Evolutionary conservation across 2,888 invertebrate species (phyloP), one percentile per base, ranked within the genome.

Genomic region (Brachyopa scutellaris): DNA sequence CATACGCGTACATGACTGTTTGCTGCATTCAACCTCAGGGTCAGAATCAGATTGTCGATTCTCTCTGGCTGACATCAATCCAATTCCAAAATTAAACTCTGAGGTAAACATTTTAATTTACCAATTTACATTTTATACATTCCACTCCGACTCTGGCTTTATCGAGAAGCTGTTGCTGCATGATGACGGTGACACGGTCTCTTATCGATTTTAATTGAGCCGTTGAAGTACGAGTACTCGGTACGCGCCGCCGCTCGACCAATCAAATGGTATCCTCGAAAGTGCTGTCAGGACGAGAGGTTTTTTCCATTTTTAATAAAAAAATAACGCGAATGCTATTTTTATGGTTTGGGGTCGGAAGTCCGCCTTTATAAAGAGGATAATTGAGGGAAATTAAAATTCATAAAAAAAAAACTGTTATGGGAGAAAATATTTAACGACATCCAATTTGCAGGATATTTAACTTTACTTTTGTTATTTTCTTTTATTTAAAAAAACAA

Each of bases 91-190:
- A 77, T 70, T 77, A 70, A 77, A 77, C 40, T 64, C 9, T n/a
- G 49, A 62, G 55, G 64, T 72, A 64, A 73, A 73, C 57, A 64
- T 72, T 78, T 78, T 64, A 78, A 73, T 78, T 78, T 72, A 73
- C 62, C 62, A 78, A 78, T 78, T 64, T 45, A 51, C 57, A 66
- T 49, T n/a, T n/a, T n/a, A n/a, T n/a, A n/a, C 26, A 26, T 26
- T 26, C 26, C 3, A 26, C 26, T 26, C 4, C 6, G 26, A 26
- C 4, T 3, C 26, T 3, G 26, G 6, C 3, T 5, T 6, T 5
- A 5, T 26, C 26, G 26, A 11, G 5, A 1, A 6, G 36, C 1
- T 11, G 11, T 11, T 9, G 49, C n/a, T 36, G 17, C 11, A 19
- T 7, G 23, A 21, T 7, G 23, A 36, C 11, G 36, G 9, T 29